Conservation (phyloP, 2,113 vertebrate species). For the Herpetotheres cachinnans region DNA sequence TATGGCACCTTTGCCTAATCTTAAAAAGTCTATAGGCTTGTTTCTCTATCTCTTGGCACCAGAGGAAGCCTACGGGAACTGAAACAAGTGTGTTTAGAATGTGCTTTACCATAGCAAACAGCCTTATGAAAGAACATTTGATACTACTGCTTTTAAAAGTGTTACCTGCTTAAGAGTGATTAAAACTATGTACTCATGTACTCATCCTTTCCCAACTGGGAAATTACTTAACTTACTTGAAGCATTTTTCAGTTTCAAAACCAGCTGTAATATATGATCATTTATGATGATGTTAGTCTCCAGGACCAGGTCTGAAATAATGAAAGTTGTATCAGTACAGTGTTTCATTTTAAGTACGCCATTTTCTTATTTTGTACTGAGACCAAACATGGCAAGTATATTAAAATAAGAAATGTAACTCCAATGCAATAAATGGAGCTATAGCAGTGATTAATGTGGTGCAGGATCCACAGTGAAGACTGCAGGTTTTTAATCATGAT, state of each 20-base stretch:
- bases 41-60: neutral
- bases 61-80: neutral
- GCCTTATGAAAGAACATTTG: neutral
- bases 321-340: neutral
- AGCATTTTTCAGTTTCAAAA: neutral
- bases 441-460: neutral
- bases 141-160: neutral
- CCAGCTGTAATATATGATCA: neutral
- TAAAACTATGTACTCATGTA: neutral
- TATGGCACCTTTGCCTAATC: neutral
- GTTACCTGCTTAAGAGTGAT: neutral
- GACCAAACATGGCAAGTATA: neutral
- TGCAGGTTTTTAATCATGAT: conserved; percentile 22
- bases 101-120: neutral
- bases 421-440: neutral
- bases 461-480: neutral
- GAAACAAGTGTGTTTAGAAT: neutral
- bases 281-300: neutral
- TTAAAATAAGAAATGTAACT: neutral
- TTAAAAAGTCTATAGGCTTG: neutral
- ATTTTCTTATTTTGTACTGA: neutral
- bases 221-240: neutral
- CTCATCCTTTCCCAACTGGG: neutral
- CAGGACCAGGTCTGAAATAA: neutral
- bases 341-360: neutral